Evolutionary conservation across 2,797 vertebrate genomes (phyloP), one percentile per base, ranked within the genome.

Genomic region (Meriones psammophilus): DNA sequence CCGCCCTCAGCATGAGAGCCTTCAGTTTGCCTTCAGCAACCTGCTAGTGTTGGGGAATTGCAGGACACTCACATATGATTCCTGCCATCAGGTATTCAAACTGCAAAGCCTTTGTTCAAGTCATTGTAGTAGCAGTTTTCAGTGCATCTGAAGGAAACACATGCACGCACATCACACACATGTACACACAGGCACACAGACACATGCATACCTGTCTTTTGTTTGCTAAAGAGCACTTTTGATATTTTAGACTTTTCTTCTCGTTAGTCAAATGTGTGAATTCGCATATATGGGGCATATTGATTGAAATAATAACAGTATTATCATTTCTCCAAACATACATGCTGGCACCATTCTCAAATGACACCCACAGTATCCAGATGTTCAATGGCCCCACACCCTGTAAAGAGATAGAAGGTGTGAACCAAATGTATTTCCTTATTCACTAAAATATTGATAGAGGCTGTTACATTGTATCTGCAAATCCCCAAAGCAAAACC

Each of bases 1-100:
- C 12, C 8, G 10, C 0, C 9, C 6, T 71, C 36, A 13, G 36
- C 7, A 3, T 0, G 2, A 4, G 28, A 4, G 0, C 30, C 28
- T 42, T n/a, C 50, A 30, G 13, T 60, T 60, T 60, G 17, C 17
- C n/a, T 28, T 0, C 0, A n/a, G 30, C 26, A 33, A 2, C 5
- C 3, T 4, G 60, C 46, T 46, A 18, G 6, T 60, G 30, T 60
- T 62, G 90, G 8, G 22, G 26, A 62, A 76, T 9, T 30, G 14
- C 33, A 71, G 26, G 15, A 28, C 36, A 1, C 28, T 15, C 30
- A 26, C 12, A 20, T 0, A 0, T 26, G 39, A 9, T 50, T 1
- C 0, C 28, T 42, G 24, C 6, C 18, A 1, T 76, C 20, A 24
- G 15, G 8, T 39, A 6, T 24, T 79, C 54, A 76, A 50, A 28